Conservation (phyloP, 2,113 vertebrate genomes). For the Tragelaphus imberbis region DNA sequence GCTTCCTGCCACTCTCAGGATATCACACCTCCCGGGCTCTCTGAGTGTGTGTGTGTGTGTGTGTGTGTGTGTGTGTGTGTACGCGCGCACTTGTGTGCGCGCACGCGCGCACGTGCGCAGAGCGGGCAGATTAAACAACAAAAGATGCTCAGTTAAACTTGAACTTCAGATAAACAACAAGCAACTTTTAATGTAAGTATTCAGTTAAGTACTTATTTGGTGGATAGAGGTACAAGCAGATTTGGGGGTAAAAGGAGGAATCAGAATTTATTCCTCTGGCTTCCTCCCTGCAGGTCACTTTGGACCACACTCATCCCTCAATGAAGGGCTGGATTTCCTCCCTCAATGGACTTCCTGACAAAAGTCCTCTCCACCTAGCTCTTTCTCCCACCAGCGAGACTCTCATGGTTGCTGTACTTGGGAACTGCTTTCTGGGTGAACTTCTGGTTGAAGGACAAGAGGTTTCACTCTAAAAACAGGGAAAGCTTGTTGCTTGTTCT, state of each 20-base stretch:
- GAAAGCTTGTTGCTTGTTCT: not conserved
- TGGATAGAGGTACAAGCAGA: not conserved
- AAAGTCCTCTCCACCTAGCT: not conserved
- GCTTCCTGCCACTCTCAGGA: not conserved
- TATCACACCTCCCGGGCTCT: not conserved
- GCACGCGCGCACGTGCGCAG: accelerated
- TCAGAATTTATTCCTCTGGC: not conserved
- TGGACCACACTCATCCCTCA: not conserved
- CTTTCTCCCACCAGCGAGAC: not conserved
- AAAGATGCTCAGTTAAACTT: not conserved
- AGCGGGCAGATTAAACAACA: not conserved
- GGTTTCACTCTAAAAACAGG: not conserved
- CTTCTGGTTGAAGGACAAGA: not conserved
- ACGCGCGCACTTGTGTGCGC: accelerated
- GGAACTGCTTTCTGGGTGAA: not conserved
- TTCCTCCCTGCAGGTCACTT: not conserved
- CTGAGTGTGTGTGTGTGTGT: not conserved
- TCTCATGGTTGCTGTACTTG: not conserved
- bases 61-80: accelerated
- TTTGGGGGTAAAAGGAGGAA: not conserved
- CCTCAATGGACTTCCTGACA: not conserved
- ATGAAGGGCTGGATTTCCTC: not conserved
- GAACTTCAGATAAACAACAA: not conserved
- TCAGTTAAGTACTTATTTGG: not conserved
- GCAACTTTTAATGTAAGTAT: not conserved